Conservation (phyloP, 1,140 invertebrate species). For the Drosophila triauraria region DNA sequence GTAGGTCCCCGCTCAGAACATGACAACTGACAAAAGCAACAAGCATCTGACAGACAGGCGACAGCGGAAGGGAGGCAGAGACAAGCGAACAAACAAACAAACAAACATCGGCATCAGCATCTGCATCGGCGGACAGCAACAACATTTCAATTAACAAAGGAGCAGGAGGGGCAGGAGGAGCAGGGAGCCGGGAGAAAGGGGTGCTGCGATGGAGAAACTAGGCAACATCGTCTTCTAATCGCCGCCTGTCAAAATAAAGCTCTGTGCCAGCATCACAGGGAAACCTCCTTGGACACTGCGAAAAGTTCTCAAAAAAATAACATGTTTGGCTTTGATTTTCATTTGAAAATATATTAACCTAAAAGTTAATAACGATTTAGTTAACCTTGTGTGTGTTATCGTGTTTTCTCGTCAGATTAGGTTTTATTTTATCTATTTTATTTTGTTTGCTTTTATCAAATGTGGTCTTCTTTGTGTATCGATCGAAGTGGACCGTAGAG, state of each 20-base stretch:
- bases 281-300: conserved; percentile 22
- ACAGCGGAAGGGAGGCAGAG: conserved; percentile 26
- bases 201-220: neutral
- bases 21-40: conserved; percentile 62
- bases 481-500: no score
- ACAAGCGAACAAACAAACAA: conserved; percentile 36
- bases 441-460: no score
- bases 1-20: conserved; percentile 61
- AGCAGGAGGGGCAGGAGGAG: conserved; percentile 1
- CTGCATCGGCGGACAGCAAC: conserved; percentile 40
- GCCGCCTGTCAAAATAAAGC: conserved; percentile 76
- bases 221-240: conserved; percentile 59
- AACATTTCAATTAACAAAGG: conserved; percentile 78
- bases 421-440: no score
- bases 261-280: conserved; percentile 36
- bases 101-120: conserved; percentile 53
- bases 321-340: neutral
- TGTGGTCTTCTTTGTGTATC: no score
- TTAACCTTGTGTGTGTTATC: no score
- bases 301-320: neutral
- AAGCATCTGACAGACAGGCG: conserved; percentile 55
- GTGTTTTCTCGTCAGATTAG: no score
- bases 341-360: neutral
- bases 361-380: no score
- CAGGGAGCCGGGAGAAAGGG: neutral